Conservation (phyloP, 2,888 invertebrate species). For the Drosophila engyochracea region DNA sequence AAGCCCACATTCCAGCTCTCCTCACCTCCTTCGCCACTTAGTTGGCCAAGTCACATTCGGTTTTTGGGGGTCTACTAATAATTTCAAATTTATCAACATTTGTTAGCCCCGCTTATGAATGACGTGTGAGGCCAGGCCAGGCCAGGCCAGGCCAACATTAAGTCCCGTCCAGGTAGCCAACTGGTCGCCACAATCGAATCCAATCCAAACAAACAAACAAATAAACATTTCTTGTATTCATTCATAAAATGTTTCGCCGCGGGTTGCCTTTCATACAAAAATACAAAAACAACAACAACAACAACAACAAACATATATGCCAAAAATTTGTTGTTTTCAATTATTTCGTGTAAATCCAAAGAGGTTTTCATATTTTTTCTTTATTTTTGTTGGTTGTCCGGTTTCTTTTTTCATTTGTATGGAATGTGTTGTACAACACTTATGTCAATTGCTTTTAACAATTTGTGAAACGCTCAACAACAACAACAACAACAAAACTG, state of each 20-base stretch:
- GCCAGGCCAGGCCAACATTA: conserved; percentile 22
- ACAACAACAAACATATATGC: conserved; percentile 25
- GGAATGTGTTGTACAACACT: conserved; percentile 50
- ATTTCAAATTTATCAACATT: conserved; percentile 81
- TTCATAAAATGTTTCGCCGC: conserved; percentile 64
- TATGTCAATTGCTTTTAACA: conserved; percentile 47
- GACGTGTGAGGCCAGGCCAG: conserved; percentile 68
- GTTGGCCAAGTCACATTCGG: conserved; percentile 41
- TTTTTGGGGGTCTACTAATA: conserved; percentile 67
- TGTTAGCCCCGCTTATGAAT: conserved; percentile 80
- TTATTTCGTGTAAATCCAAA: conserved; percentile 47
- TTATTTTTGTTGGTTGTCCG: conserved; percentile 15
- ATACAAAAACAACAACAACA: not conserved
- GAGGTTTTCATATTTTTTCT: conserved; percentile 5
- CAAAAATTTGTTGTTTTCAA: conserved; percentile 62
- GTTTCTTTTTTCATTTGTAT: conserved; percentile 13
- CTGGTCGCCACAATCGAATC: conserved; percentile 53
- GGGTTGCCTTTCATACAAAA: conserved; percentile 36
- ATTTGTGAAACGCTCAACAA: conserved; percentile 19
- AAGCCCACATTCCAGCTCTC: conserved; percentile 44
- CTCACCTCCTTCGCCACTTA: conserved; percentile 6
- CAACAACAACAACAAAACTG: not conserved
- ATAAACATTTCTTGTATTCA: conserved; percentile 51
- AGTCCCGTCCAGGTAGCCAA: conserved; percentile 66
- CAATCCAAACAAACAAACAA: conserved; percentile 3